Evolutionary conservation across 2,888 invertebrate species (phyloP), one percentile per base, ranked within the genome.

Genomic region (Chymomyza caudatula): DNA sequence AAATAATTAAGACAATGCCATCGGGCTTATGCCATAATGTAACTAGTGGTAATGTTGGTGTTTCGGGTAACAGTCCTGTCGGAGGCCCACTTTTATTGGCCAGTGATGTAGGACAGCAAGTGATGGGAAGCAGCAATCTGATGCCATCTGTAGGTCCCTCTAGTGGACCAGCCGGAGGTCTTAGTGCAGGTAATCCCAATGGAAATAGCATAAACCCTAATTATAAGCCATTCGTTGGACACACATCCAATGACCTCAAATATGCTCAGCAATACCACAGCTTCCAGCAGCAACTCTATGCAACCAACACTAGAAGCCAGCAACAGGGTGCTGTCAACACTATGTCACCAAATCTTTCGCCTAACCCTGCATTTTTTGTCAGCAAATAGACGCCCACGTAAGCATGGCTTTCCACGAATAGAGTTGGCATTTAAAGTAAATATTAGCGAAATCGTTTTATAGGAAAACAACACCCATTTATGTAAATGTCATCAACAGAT

Each of bases 181-280:
- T 67, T 23, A 74, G 71, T n/a, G 59, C 69, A 2, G 59, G 59
- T 15, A 47, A 47, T 17, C 47, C 51, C 22, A 51, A 37, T 37
- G 71, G 74, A 3, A 65, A 73, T 4, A 69, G 69, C 11, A 70
- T 71, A 13, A 87, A 80, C 57, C 66, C 70, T 61, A 77, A 73
- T 29, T 84, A 85, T 58, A 82, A 84, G 65, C 95, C 95, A 77
- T 97, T 96, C 89, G 94, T 96, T 64, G 96, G 96, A 25, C 96
- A 96, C 6, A 95, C 94, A 25, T 95, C 96, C 66, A 94, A 95
- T 54, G 97, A 97, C 91, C 96, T 97, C 13, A 96, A 96, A 89
- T 97, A 97, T 92, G 97, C 97, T 87, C 96, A 96, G 90, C 97
- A 97, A 92, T 97, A 96, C 92, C 97, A 97, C 91, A 96, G 97